Evolutionary conservation across 2,113 vertebrate genomes (phyloP).

Genomic region (Rhinogobius similis): DNA sequence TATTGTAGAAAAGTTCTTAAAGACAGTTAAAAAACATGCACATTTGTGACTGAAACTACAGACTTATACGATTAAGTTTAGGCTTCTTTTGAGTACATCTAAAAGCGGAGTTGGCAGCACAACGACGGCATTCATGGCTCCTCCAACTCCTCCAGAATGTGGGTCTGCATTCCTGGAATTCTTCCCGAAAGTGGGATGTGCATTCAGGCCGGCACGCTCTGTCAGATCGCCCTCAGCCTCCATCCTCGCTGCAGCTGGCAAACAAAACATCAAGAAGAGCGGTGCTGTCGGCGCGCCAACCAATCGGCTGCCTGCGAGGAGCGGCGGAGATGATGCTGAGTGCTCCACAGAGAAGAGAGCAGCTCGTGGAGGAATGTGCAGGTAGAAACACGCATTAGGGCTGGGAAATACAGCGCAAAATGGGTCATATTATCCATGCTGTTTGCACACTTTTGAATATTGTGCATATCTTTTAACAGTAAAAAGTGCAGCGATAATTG

Average conservation of each 20-base stretch:
- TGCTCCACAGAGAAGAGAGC: conserved; percentile 8
- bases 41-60: neutral
- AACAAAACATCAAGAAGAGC: conserved; percentile 19
- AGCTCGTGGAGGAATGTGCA: too few relatives aligned
- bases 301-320: conserved; percentile 31
- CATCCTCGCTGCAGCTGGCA: neutral
- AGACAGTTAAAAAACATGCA: too few relatives aligned
- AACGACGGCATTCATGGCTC: neutral
- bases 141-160: neutral
- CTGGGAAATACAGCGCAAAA: too few relatives aligned
- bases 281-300: conserved; percentile 36
- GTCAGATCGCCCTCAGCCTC: neutral
- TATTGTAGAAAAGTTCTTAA: too few relatives aligned
- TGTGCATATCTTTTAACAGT: too few relatives aligned
- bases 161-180: neutral
- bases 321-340: conserved; percentile 17
- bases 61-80: neutral
- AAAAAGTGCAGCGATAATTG: too few relatives aligned
- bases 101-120: neutral
- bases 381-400: too few relatives aligned
- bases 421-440: too few relatives aligned
- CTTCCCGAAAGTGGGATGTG: neutral
- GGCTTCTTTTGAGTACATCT: neutral
- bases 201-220: neutral
- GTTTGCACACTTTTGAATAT: too few relatives aligned